Evolutionary conservation across 1,140 invertebrate species (phyloP).

Genomic region (Drosophila setifemur): DNA sequence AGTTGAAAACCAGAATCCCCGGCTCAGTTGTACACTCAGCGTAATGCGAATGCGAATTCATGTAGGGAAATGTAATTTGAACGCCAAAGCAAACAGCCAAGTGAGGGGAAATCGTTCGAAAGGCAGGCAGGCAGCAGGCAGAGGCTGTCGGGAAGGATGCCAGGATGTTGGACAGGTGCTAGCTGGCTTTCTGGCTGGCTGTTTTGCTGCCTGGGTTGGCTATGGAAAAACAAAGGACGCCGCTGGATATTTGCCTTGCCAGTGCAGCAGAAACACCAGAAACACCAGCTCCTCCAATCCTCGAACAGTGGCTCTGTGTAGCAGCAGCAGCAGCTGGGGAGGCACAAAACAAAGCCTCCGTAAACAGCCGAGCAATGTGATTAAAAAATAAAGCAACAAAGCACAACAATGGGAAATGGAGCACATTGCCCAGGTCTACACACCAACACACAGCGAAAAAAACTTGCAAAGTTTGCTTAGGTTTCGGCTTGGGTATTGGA

Average conservation of each 20-base stretch:
- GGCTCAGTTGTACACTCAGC: slow-evolving; percentile 47
- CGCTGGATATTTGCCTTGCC: slow-evolving; percentile 45
- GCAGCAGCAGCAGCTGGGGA: neutral
- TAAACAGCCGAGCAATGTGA: slow-evolving; percentile 55
- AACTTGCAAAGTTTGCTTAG: neutral
- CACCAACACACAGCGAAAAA: too few relatives aligned
- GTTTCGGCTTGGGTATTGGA: neutral
- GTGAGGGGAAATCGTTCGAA: neutral
- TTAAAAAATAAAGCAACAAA: slow-evolving; percentile 53
- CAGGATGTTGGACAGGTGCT: slow-evolving; percentile 59
- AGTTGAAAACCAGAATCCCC: slow-evolving; percentile 29
- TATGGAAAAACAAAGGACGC: slow-evolving; percentile 63
- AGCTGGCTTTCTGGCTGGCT: too few relatives aligned
- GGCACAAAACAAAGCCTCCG: slow-evolving; percentile 37
- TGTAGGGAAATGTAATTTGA: slow-evolving; percentile 76
- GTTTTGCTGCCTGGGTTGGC: slow-evolving; percentile 37
- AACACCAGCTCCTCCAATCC: neutral
- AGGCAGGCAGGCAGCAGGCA: neutral
- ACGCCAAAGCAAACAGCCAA: slow-evolving; percentile 63
- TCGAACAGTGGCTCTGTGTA: too few relatives aligned
- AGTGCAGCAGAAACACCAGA: slow-evolving; percentile 19
- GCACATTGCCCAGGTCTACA: slow-evolving; percentile 12
- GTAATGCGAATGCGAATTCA: slow-evolving; percentile 58
- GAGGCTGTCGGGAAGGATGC: slow-evolving; percentile 12
- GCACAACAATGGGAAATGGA: slow-evolving; percentile 49